Evolutionary conservation across 2,797 vertebrate genomes (phyloP).

Genomic region (Alcedo atthis): DNA sequence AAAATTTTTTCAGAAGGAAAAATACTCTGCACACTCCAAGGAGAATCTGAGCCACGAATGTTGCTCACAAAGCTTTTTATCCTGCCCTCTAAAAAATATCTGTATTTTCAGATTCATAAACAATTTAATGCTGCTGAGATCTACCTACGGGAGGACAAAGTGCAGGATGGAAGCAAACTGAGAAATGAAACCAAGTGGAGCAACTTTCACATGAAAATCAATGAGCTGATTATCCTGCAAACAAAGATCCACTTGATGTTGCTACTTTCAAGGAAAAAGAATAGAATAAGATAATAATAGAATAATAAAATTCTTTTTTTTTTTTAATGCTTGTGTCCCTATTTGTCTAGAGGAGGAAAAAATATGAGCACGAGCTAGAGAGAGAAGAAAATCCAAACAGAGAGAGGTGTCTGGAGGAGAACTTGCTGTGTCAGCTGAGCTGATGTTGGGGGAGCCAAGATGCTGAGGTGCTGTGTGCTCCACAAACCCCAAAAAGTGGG

Average conservation of each 20-base stretch:
- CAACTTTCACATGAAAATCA: not conserved
- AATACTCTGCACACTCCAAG: not conserved
- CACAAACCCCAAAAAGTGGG: not conserved
- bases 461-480: fast-evolving
- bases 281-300: too few species aligned
- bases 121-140: not conserved
- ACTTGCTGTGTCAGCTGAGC: not conserved
- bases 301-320: too few species aligned
- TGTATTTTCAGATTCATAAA: not conserved
- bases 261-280: not conserved
- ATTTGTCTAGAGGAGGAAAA: not conserved
- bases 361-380: not conserved
- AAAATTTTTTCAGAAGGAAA: not conserved
- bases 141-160: not conserved
- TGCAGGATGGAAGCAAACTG: not conserved
- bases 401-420: not conserved
- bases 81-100: not conserved
- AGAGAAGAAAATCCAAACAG: not conserved
- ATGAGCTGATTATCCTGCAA: not conserved
- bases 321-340: not conserved
- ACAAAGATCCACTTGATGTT: not conserved
- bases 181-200: not conserved
- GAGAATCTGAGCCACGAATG: not conserved
- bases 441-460: not conserved
- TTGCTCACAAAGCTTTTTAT: not conserved